Percentiles rank a stretch among this genome's conserved stretches.
These are phyloP conservation scores for Clarias macrocephalus DNA, from an alignment of 2,113 vertebrate species.

Conservation along the genomic window DNA sequence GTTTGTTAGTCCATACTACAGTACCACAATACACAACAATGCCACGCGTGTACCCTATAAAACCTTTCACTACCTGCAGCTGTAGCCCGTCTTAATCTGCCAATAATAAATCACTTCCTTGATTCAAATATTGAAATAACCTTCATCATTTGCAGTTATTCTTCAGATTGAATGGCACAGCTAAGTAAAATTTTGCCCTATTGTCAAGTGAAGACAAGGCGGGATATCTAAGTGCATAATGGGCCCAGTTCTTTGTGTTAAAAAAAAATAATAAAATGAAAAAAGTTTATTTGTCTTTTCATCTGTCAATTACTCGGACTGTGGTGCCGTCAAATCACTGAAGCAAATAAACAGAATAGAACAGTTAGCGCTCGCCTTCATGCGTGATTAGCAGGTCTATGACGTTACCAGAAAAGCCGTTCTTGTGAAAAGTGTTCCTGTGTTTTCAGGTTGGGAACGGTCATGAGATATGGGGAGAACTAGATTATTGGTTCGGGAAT, in stretches of 20 bases:
- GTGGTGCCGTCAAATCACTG: not conserved
- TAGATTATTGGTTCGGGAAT: not conserved
- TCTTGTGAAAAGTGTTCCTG: not conserved
- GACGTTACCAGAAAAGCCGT: not conserved
- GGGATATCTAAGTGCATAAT: too few relatives aligned
- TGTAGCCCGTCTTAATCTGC: not conserved
- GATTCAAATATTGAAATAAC: not conserved
- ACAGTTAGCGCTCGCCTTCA: not conserved
- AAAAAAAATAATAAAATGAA: too few relatives aligned
- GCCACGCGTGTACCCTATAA: not conserved
- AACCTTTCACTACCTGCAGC: not conserved
- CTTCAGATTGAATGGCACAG: not conserved
- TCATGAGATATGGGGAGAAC: not conserved
- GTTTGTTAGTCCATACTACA: not conserved
- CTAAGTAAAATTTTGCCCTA: not conserved
- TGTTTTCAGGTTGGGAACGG: too few relatives aligned
- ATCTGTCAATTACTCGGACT: not conserved
- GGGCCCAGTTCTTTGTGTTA: too few relatives aligned
- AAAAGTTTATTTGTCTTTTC: not conserved
- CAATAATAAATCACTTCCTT: not conserved
- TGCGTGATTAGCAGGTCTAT: not conserved
- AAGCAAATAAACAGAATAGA: not conserved
- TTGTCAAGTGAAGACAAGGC: too few relatives aligned
- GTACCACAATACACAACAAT: not conserved
- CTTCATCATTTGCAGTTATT: not conserved